These are phyloP conservation scores for Pseudopodoces humilis DNA, from an alignment of 2,113 vertebrate genomes.

Conservation along the genomic window DNA sequence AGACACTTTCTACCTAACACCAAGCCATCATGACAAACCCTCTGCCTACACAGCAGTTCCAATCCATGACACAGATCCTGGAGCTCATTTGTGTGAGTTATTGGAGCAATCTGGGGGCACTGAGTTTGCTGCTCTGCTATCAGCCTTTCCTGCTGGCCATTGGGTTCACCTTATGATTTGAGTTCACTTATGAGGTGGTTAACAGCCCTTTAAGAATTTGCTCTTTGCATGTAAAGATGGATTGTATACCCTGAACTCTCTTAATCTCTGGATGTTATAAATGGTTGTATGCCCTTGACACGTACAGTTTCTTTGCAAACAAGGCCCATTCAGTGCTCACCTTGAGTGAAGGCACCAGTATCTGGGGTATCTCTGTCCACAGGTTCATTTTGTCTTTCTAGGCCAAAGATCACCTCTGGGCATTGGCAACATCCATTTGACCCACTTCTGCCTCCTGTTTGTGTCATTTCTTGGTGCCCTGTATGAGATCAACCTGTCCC, in stretches of 20 bases:
- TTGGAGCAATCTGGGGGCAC: background rate
- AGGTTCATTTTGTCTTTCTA: background rate
- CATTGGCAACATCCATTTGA: background rate
- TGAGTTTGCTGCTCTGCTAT: conserved; percentile 23
- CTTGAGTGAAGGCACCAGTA: background rate
- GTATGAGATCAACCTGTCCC: background rate
- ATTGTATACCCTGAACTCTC: background rate
- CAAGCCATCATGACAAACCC: background rate
- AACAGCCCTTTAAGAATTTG: conserved; percentile 14
- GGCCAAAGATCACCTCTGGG: background rate
- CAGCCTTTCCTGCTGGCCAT: background rate
- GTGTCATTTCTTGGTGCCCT: background rate
- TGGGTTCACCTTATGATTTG: background rate
- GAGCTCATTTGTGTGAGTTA: background rate
- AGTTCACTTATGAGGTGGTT: background rate
- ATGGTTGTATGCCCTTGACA: background rate
- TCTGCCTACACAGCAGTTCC: background rate
- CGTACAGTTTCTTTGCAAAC: background rate
- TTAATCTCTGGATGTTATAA: conserved; percentile 24
- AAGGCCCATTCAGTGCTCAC: background rate
- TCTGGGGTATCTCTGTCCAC: background rate
- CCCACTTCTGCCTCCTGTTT: background rate
- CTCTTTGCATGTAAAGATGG: conserved; percentile 14
- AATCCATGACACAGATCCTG: background rate
- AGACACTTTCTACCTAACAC: background rate